Percentiles rank a stretch among this genome's conserved stretches.
Evolutionary conservation across 2,888 invertebrate species (phyloP).

Genomic region (Zygogramma bicolorata): DNA sequence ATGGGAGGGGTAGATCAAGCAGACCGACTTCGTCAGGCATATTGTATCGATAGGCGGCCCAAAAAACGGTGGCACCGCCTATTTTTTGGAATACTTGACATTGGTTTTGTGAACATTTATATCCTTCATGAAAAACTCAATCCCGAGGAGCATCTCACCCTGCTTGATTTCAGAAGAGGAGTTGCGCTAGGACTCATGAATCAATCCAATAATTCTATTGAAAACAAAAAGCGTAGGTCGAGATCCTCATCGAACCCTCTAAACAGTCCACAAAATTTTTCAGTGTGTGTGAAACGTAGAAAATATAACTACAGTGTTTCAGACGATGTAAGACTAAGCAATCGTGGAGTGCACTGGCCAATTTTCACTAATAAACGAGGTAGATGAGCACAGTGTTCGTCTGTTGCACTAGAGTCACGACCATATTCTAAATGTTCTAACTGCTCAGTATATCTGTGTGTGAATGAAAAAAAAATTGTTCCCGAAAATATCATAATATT

Average conservation of each 20-base stretch:
- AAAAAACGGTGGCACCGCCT: constrained; percentile 22
- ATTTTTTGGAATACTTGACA: constrained; percentile 32
- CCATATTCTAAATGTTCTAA: constrained; percentile 27
- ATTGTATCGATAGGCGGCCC: constrained; percentile 9
- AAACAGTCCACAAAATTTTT: constrained; percentile 24
- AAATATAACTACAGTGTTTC: constrained; percentile 30
- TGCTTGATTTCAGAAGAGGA: constrained; percentile 33
- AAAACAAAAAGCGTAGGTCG: constrained; percentile 20
- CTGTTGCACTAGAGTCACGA: constrained; percentile 27
- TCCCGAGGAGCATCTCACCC: constrained; percentile 27
- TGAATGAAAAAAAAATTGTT: constrained; percentile 25
- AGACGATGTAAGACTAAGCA: constrained; percentile 25
- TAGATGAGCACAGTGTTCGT: constrained; percentile 26
- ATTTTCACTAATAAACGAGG: constrained; percentile 25
- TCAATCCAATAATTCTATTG: constrained; percentile 25
- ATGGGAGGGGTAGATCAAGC: constrained; percentile 28
- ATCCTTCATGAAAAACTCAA: constrained; percentile 30
- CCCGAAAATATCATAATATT: constrained; percentile 23
- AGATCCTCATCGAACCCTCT: constrained; percentile 17
- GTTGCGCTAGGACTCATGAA: constrained; percentile 32
- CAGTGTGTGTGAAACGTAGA: constrained; percentile 18
- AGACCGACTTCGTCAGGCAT: constrained; percentile 15
- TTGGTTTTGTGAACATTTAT: constrained; percentile 35
- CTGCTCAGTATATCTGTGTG: constrained; percentile 17
- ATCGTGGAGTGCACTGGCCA: constrained; percentile 23